Base-by-base conservation (phyloP, 2,113 vertebrate species). In the Hystrix cristata region DNA sequence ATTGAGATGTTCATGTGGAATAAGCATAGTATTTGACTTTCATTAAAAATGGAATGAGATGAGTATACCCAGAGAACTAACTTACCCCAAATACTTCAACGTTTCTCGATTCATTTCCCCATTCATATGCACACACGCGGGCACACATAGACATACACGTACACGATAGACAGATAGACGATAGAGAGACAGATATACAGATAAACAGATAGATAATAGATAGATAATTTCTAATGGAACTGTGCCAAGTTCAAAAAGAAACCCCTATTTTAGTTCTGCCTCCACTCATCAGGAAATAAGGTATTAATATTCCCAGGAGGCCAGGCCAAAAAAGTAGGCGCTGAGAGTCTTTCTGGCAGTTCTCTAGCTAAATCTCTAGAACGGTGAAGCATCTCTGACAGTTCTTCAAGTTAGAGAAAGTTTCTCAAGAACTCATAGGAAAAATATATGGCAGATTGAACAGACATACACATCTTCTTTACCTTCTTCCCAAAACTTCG, bases 41-140 rank as follows among this genome's bases (percentile, higher is more conserved):
- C n/a, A 72, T 76, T 90, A 96, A 93, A 93, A 92, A 84, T 1
- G 83, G n/a, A 94, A 87, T 55, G 31, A 65, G 25, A 72, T 84
- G 34, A 72, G 31, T 83, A 48, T 91, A 21, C 48, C 21, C 43
- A 76, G 27, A 48, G 4, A 85, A 87, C 82, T 78, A 88, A 94
- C 62, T 87, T 79, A 95, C 43, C 60, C 55, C 92, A 81, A 57
- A 74, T 29, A 71, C 1, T 53, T 67, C 25, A 82, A 79, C 34
- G 55, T 86, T 81, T n/a, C 81, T 82, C 81, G 18, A 78, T 27
- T 65, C 21, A 38, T 51, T 90, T 72, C 43, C 23, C 78, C 38
- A 76, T 53, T n/a, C 21, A 67, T 0, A 83, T 5, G 51, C 16
- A 65, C 7, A 13, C 6, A 34, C 0, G 60, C 16, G 48, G 3